Conservation (phyloP, 1,140 invertebrate genomes). For the Mizuhopecten yessoensis region DNA sequence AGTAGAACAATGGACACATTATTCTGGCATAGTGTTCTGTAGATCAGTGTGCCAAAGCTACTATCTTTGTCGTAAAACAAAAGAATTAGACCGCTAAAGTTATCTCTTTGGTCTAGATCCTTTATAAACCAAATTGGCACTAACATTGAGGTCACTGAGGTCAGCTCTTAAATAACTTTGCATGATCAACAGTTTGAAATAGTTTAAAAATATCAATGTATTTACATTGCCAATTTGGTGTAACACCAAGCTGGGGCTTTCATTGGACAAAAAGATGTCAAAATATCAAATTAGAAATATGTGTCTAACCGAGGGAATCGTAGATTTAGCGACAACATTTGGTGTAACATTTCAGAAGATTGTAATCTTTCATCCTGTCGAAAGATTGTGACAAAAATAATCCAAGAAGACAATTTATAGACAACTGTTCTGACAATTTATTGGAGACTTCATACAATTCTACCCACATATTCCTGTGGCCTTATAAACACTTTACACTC, state of each 20-base stretch:
- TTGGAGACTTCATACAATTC: neutral
- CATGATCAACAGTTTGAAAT: neutral
- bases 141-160: neutral
- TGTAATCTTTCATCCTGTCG: neutral
- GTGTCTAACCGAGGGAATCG: neutral
- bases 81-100: neutral
- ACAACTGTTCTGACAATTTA: neutral
- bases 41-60: neutral
- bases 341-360: neutral
- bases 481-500: neutral
- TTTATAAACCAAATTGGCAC: neutral
- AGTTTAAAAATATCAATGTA: neutral
- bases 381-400: neutral
- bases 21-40: neutral
- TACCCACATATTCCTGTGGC: neutral
- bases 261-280: neutral
- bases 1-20: neutral
- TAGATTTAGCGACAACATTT: neutral
- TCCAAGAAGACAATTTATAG: neutral
- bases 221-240: neutral
- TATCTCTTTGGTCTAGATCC: neutral
- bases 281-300: neutral
- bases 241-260: neutral
- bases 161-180: conserved; percentile 6
- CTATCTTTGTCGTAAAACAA: neutral